A percentile compares a stretch with the other conserved stretches of the same genome.
phyloP scores from a whole-genome alignment of 2,888 invertebrate species.

The Apotomis turbidana region DNA sequence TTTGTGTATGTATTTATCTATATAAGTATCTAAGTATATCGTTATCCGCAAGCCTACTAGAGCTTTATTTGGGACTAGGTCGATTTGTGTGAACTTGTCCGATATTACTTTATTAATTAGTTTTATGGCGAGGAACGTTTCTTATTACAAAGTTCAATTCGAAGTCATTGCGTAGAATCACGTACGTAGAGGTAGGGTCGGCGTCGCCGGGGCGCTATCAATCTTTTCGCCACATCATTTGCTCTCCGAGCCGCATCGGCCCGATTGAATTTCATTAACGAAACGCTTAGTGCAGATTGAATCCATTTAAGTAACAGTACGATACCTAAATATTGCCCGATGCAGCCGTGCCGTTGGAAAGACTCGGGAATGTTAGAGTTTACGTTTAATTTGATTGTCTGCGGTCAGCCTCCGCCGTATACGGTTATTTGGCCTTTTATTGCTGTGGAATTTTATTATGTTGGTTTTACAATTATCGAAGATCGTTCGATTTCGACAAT shows the following conservation, averaged over 20 bases:
- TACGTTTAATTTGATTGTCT: constrained; percentile 52
- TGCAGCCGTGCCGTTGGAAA: constrained; percentile 54
- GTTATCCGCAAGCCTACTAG: too few relatives aligned
- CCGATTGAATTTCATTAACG: constrained; percentile 83
- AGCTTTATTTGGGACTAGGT: too few relatives aligned
- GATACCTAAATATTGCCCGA: constrained; percentile 63
- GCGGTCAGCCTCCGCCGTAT: constrained; percentile 21
- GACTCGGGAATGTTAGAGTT: constrained; percentile 55
- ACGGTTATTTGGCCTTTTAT: constrained; percentile 30
- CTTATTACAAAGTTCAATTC: constrained; percentile 37
- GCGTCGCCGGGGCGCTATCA: constrained; percentile 65
- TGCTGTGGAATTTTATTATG: constrained; percentile 23
- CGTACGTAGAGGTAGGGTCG: constrained; percentile 44
- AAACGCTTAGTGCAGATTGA: constrained; percentile 83
- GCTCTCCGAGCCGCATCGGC: constrained; percentile 72
- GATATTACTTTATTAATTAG: not conserved
- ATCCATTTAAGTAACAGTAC: constrained; percentile 80
- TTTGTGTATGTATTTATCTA: too few relatives aligned
- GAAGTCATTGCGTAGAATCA: constrained; percentile 31
- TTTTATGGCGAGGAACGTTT: constrained; percentile 16
- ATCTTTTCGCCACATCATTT: constrained; percentile 83
- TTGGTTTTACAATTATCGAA: constrained; percentile 40
- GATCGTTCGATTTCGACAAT: too few relatives aligned
- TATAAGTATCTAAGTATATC: too few relatives aligned
- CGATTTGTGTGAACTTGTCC: too few relatives aligned